Conservation (phyloP, 92 coral and sea anemone species). For the Metridium senile region DNA sequence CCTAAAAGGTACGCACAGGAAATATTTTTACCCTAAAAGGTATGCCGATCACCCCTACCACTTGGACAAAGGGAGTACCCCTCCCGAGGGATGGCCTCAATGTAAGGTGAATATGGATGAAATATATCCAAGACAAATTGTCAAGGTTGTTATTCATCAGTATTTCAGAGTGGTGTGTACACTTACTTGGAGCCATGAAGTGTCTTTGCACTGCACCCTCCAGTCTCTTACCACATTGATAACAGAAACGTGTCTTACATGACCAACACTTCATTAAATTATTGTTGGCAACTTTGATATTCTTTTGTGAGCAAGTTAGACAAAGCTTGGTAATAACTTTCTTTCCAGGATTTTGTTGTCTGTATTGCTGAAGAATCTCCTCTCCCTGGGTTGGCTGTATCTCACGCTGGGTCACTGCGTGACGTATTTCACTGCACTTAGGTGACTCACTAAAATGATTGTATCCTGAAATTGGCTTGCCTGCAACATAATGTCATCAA, state of each 20-base stretch:
- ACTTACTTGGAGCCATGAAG: constrained; percentile 56
- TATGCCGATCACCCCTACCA: no score
- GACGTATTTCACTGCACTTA: background rate
- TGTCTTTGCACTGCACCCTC: constrained; percentile 58
- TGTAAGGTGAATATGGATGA: no score
- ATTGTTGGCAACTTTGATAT: constrained; percentile 71
- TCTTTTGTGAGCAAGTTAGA: constrained; percentile 85
- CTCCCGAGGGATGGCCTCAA: no score
- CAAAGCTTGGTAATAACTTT: constrained; percentile 47
- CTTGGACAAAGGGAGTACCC: no score
- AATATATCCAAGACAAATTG: no score
- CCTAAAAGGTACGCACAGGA: no score
- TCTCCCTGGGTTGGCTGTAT: constrained; percentile 72
- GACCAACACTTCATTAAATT: constrained; percentile 92
- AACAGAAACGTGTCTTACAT: constrained; percentile 85
- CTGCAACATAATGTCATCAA: constrained; percentile 32
- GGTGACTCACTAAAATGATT: constrained; percentile 58
- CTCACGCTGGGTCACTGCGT: background rate
- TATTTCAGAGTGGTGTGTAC: constrained; percentile 92
- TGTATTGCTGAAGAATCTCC: constrained; percentile 40
- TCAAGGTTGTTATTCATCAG: no score
- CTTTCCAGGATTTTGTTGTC: constrained; percentile 42
- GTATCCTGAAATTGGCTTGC: constrained; percentile 66
- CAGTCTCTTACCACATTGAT: constrained; percentile 75
- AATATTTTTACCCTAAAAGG: no score